These are phyloP conservation scores for Cataglyphis livida DNA, from an alignment of 2,888 invertebrate species.

Conservation along the genomic window DNA sequence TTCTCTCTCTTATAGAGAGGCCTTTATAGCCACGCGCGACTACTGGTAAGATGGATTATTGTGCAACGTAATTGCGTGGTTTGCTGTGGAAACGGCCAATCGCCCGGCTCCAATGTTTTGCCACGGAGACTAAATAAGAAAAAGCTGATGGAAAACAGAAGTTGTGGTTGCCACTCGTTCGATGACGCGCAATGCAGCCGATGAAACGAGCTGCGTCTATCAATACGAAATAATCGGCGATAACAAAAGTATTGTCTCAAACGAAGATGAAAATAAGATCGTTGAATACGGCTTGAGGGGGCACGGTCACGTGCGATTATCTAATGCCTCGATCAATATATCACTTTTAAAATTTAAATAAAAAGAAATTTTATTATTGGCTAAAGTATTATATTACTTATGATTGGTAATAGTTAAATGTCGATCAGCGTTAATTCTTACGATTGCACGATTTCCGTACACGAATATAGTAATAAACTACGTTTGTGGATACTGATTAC, in stretches of 20 bases:
- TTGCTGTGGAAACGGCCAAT: conserved; percentile 77
- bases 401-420: conserved; percentile 10
- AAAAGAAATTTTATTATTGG: not conserved
- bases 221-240: not conserved
- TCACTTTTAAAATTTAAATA: not conserved
- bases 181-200: conserved; percentile 55
- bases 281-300: not conserved
- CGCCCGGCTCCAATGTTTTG: conserved; percentile 68
- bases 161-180: conserved; percentile 70
- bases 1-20: conserved; percentile 16
- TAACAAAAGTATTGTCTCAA: conserved; percentile 5
- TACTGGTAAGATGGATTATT: conserved; percentile 69
- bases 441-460: not conserved
- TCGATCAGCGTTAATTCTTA: conserved; percentile 17
- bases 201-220: conserved; percentile 22
- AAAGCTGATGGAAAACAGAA: conserved; percentile 74
- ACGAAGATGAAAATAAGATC: not conserved
- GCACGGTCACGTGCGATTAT: not conserved
- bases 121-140: conserved; percentile 70
- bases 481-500: not conserved
- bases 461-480: not conserved
- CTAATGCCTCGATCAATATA: not conserved
- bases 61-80: conserved; percentile 80
- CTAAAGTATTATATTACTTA: not conserved
- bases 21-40: conserved; percentile 47